Evolutionary conservation across 2,113 vertebrate genomes (phyloP), one percentile per base, ranked within the genome.

Genomic region (Pitta sordida): DNA sequence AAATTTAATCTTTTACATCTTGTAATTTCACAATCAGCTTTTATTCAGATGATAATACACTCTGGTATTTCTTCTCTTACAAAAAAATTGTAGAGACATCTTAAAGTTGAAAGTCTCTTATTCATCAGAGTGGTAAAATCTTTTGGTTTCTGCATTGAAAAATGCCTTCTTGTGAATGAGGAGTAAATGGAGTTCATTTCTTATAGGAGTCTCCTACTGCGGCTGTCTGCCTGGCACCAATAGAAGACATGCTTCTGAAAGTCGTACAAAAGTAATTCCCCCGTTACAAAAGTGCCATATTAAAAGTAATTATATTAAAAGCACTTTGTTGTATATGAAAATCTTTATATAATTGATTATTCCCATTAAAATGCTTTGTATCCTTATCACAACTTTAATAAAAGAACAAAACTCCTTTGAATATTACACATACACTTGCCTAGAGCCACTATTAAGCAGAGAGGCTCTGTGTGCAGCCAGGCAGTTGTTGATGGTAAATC

Each of bases 381-480:
- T 71, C 80, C 69, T 95, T 91, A 94, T 92, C 83, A 84, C 63
- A 93, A 77, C 73, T 68, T 92, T 96, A 90, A 91, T 90, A 83
- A 94, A 93, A 89, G 93, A 82, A 95, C 64, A 91, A 77, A 78
- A 84, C 71, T 55, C 71, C 79, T 93, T 84, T 86, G 88, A 78
- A 49, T 65, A 88, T 81, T 93, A 71, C 81, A 86, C 83, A 97
- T 76, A 71, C 78, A 73, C 88, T 97, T 94, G 95, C 94, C 94
- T 96, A 94, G 91, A 97, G 95, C 95, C 93, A 96, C 89, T 96
- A 94, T 97, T 97, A 97, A 83, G 95, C 90, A 88, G 81, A 95
- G 77, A 95, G 77, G 53, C 82, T 94, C 51, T 95, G 68, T 91
- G 94, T 94, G 93, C 94, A 97, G 95, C 77, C 78, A 96, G 91